Conservation (phyloP, 2,797 vertebrate genomes). For the Pelochelys cantorii region DNA sequence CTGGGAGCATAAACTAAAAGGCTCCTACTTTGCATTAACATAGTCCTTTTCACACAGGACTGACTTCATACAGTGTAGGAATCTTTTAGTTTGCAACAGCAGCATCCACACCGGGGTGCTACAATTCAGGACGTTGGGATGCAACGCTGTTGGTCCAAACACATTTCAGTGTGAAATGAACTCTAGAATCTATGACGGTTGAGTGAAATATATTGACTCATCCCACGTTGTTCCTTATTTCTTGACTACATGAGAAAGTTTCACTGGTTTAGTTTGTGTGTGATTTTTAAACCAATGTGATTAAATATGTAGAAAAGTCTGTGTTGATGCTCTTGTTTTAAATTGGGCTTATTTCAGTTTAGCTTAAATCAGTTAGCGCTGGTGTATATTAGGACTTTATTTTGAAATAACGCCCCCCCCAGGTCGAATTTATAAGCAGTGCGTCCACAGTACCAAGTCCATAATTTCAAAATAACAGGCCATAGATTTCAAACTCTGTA, state of each 20-base stretch:
- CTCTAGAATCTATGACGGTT: not conserved
- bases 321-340: not conserved
- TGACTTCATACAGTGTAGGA: not conserved
- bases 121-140: not conserved
- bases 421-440: no score
- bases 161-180: not conserved
- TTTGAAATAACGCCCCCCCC: no score
- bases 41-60: not conserved
- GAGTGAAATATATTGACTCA: accelerated
- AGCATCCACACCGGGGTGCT: not conserved
- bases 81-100: not conserved
- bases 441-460: no score
- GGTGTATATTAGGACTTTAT: no score
- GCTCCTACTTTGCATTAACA: not conserved
- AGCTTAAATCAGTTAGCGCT: not conserved
- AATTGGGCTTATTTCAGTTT: not conserved
- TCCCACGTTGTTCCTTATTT: accelerated
- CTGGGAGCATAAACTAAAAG: not conserved
- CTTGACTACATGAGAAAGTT: not conserved
- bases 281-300: not conserved
- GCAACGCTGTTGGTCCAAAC: not conserved
- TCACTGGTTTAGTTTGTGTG: not conserved
- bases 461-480: no score
- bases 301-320: not conserved
- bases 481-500: no score